phyloP scores from a whole-genome alignment of 2,888 invertebrate species.

The Eupithecia insigniata region DNA sequence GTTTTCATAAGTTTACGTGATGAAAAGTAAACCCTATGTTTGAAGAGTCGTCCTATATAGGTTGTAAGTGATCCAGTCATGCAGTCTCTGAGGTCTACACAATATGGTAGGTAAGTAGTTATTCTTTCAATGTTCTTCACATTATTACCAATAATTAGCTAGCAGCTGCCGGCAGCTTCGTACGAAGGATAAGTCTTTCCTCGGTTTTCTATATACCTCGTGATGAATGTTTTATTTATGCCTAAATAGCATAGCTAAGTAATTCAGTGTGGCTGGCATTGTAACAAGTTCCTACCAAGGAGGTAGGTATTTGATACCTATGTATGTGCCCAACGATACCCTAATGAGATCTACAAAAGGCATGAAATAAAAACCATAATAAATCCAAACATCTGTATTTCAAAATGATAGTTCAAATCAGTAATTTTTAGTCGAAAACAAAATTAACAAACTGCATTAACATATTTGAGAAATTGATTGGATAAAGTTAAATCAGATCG shows the following conservation, averaged over 20 bases:
- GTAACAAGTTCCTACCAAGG: too few species aligned
- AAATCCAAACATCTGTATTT: slow-evolving; percentile 83
- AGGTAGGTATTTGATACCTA: not conserved
- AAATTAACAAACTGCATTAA: slow-evolving; percentile 80
- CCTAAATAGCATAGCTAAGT: too few species aligned
- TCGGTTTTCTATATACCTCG: too few species aligned
- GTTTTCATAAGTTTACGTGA: not conserved
- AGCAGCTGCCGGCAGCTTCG: too few species aligned
- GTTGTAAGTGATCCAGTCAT: not conserved
- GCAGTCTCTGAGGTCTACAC: too few species aligned
- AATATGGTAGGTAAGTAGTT: not conserved
- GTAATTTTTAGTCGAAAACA: slow-evolving; percentile 79
- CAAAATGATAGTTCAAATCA: slow-evolving; percentile 77
- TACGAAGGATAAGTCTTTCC: too few species aligned
- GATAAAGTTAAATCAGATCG: slow-evolving; percentile 68
- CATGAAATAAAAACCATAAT: slow-evolving; percentile 49
- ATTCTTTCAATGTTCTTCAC: not conserved
- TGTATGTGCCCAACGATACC: not conserved
- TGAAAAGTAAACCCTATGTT: not conserved
- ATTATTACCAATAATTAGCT: too few species aligned
- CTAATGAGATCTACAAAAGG: not conserved
- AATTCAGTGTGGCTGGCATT: too few species aligned
- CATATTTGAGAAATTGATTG: slow-evolving; percentile 73
- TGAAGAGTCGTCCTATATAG: not conserved
- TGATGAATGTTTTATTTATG: too few species aligned